Conservation (phyloP, 2,113 vertebrate genomes). For the Coptodon rendalli region DNA sequence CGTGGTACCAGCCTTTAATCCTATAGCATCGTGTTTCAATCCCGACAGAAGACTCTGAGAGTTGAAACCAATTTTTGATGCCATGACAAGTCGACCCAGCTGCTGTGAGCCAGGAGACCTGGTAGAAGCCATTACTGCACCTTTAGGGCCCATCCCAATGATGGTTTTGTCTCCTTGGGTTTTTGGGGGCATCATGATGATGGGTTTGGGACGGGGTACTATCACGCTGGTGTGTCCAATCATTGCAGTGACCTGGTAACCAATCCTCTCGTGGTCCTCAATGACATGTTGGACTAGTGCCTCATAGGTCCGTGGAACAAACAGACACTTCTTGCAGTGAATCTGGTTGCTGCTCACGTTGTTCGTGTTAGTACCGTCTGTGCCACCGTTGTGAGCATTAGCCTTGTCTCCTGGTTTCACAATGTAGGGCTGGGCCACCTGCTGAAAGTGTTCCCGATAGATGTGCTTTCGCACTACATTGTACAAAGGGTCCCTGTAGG, state of each 20-base stretch:
- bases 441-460: constrained; percentile 99
- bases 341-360: constrained; percentile 68
- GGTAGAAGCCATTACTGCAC: constrained; percentile 74
- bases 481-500: constrained; percentile 97
- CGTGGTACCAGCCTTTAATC: constrained; percentile 79
- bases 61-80: constrained; percentile 83
- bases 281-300: constrained; percentile 97
- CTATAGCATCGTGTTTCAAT: constrained; percentile 81
- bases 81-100: constrained; percentile 83
- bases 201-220: constrained; percentile 87
- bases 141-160: constrained; percentile 86
- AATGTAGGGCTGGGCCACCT: constrained; percentile 92
- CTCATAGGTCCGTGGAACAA: constrained; percentile 95
- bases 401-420: constrained; percentile 87
- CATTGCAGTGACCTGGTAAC: constrained; percentile 98
- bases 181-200: constrained; percentile 89
- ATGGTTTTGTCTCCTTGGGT: constrained; percentile 83
- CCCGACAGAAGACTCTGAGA: constrained; percentile 82
- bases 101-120: constrained; percentile 85
- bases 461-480: constrained; percentile 99
- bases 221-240: constrained; percentile 98
- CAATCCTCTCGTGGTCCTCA: constrained; percentile 95
- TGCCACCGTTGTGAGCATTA: constrained; percentile 57
- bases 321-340: constrained; percentile 97
- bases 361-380: constrained; percentile 46